These are phyloP conservation scores for Lophochroa leadbeateri DNA, from an alignment of 2,113 vertebrate genomes.

Conservation along the genomic window DNA sequence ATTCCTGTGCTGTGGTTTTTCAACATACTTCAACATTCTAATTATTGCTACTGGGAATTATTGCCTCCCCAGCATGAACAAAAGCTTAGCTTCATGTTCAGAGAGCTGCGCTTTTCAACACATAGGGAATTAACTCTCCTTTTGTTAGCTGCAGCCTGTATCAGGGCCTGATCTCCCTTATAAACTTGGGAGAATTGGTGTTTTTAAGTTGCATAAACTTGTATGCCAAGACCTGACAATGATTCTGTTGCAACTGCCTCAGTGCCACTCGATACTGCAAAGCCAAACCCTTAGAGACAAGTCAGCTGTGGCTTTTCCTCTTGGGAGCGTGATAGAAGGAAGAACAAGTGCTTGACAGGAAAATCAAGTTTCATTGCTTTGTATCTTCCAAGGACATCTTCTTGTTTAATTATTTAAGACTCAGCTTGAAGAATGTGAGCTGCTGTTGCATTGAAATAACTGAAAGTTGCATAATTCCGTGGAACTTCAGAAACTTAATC, in stretches of 20 bases:
- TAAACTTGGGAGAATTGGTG: background rate
- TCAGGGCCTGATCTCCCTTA: background rate
- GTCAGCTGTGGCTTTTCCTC: background rate
- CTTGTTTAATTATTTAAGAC: background rate
- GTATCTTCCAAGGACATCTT: background rate
- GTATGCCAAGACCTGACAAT: background rate
- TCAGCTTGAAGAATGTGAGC: background rate
- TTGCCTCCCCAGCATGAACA: background rate
- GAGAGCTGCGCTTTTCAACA: background rate
- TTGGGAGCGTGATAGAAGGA: background rate
- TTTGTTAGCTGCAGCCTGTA: background rate
- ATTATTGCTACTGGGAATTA: constrained; percentile 29
- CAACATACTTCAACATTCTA: background rate
- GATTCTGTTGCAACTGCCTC: background rate
- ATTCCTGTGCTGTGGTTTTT: background rate
- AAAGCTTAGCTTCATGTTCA: background rate
- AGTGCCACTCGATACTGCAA: background rate
- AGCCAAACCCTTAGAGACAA: background rate
- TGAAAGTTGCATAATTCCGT: background rate
- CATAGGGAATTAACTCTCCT: background rate
- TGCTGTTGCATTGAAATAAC: background rate
- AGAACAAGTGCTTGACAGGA: background rate
- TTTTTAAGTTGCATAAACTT: background rate
- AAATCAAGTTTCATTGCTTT: background rate
- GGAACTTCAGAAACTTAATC: background rate